Conservation (phyloP, 2,113 vertebrate genomes). For the Hypomesus transpacificus region DNA sequence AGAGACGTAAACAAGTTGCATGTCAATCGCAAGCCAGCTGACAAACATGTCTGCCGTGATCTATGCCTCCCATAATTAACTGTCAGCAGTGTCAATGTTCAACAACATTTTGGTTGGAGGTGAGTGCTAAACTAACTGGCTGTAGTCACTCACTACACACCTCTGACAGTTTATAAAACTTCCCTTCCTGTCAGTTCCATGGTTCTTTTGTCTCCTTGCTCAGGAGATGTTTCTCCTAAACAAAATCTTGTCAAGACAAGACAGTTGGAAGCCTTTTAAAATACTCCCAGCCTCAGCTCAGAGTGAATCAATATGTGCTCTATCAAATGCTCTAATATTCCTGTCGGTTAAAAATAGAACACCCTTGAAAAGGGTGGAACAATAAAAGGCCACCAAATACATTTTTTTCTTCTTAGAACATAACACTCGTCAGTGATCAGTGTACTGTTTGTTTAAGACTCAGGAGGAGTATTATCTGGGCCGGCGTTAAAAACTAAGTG, state of each 20-base stretch:
- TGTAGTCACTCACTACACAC: conserved; percentile 47
- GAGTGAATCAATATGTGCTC: conserved; percentile 17
- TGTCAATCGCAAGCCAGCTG: conserved; percentile 60
- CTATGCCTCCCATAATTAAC: conserved; percentile 71
- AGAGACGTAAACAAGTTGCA: conserved; percentile 61
- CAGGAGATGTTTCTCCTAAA: conserved; percentile 23
- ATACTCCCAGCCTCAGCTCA: neutral
- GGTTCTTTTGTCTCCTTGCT: conserved; percentile 39
- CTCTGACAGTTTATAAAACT: conserved; percentile 55
- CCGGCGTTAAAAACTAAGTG: no score
- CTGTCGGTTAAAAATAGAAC: no score
- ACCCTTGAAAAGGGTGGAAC: no score
- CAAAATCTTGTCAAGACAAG: conserved; percentile 32
- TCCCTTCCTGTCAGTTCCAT: conserved; percentile 37
- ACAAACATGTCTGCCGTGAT: conserved; percentile 60
- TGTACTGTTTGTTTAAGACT: no score
- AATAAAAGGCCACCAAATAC: no score
- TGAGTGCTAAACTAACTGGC: conserved; percentile 63
- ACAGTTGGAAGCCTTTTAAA: conserved; percentile 15
- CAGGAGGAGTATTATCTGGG: no score
- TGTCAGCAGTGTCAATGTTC: conserved; percentile 66
- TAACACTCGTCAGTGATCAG: no score
- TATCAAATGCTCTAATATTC: conserved; percentile 26
- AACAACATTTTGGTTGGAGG: conserved; percentile 58
- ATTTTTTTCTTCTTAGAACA: no score